Evolutionary conservation across 2,113 vertebrate species (phyloP).

Genomic region (Lasiurus cinereus): DNA sequence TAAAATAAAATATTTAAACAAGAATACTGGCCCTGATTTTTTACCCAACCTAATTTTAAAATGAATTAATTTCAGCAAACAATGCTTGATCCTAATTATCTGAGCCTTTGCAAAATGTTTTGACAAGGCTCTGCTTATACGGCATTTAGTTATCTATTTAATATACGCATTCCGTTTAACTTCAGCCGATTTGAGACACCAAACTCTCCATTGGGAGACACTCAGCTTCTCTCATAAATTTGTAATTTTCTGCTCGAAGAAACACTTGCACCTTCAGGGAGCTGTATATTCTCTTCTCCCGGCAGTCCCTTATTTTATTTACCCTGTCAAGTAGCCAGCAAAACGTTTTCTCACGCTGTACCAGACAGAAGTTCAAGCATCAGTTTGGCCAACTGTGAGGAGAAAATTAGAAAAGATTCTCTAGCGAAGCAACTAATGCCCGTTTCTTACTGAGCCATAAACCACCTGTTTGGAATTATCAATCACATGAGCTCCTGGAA

Average conservation of each 20-base stretch:
- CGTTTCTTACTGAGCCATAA: constrained; percentile 53
- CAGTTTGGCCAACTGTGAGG: constrained; percentile 60
- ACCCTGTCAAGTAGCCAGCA: constrained; percentile 84
- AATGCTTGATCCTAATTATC: constrained; percentile 53
- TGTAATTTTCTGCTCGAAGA: constrained; percentile 89
- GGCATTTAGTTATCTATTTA: constrained; percentile 79
- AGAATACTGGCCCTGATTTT: constrained; percentile 53
- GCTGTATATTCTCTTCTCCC: constrained; percentile 81
- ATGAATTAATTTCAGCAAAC: constrained; percentile 37
- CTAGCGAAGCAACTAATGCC: constrained; percentile 40
- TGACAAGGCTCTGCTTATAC: constrained; percentile 61
- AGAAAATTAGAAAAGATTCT: constrained; percentile 71
- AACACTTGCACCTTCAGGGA: constrained; percentile 87
- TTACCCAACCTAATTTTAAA: constrained; percentile 17
- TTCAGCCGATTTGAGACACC: constrained; percentile 85
- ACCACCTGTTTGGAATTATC: constrained; percentile 57
- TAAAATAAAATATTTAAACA: constrained; percentile 19
- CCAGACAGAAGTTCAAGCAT: constrained; percentile 64
- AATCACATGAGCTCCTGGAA: constrained; percentile 58
- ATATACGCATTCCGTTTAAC: constrained; percentile 83
- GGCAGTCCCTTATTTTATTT: constrained; percentile 87
- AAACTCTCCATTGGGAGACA: constrained; percentile 78
- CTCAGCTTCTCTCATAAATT: constrained; percentile 87
- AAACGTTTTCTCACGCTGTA: constrained; percentile 77
- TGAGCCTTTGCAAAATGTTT: constrained; percentile 31